These are phyloP conservation scores for Papilio helenus DNA, from an alignment of 1,140 invertebrate species.

Conservation along the genomic window DNA sequence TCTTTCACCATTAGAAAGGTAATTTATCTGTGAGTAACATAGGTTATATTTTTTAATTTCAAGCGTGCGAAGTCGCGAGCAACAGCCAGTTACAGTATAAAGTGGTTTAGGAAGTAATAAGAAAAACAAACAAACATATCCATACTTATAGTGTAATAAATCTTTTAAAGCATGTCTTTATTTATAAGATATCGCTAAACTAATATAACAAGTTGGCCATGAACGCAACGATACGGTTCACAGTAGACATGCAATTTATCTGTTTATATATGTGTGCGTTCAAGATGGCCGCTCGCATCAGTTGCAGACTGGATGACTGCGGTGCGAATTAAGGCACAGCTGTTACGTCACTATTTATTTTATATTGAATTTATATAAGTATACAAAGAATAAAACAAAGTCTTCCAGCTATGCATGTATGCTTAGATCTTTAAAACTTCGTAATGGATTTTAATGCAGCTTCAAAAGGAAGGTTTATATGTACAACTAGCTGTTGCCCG, in stretches of 20 bases:
- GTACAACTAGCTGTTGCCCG: too few species aligned
- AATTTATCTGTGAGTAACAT: too few species aligned
- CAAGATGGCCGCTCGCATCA: constrained; percentile 20
- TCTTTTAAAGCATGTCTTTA: neutral
- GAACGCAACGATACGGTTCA: constrained; percentile 14
- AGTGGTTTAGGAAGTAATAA: too few species aligned
- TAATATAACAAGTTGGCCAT: constrained; percentile 1
- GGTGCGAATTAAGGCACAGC: constrained; percentile 13
- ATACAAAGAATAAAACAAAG: neutral
- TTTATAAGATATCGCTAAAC: neutral
- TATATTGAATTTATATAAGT: neutral
- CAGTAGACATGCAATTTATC: neutral
- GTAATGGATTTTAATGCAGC: too few species aligned
- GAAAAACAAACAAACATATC: neutral
- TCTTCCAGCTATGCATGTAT: too few species aligned
- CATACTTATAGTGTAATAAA: neutral
- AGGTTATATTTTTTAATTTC: too few species aligned
- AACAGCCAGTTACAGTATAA: too few species aligned
- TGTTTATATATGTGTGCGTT: neutral
- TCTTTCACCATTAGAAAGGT: too few species aligned
- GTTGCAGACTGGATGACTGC: constrained; percentile 12
- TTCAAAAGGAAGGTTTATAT: too few species aligned
- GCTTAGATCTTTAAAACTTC: too few species aligned
- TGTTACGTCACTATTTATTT: neutral
- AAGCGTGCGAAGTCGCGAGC: too few species aligned